Evolutionary conservation across 2,113 vertebrate genomes (phyloP), one percentile per base, ranked within the genome.

Genomic region (Pterocles orientalis): DNA sequence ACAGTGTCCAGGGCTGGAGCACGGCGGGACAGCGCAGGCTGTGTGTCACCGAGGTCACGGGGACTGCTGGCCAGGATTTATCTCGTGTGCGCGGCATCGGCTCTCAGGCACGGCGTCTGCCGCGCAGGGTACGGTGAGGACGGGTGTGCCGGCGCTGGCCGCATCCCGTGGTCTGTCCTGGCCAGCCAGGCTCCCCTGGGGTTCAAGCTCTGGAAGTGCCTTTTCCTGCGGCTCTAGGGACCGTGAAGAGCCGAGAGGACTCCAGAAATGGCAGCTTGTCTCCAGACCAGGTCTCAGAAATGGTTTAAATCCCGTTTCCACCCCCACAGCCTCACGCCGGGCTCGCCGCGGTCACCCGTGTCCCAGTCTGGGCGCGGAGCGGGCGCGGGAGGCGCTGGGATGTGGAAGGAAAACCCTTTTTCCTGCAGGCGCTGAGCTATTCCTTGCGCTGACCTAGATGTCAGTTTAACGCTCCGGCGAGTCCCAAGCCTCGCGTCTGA

Each of bases 361-460:
- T 58, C 48, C 93, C 50, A 26, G 84, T 13, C 81, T 85, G 84
- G 58, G 68, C 12, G 6, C 31, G 0, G 25, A 36, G 94, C 92
- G 57, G 61, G 47, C 51, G 65, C 83, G 60, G 90, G 53, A 85
- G 79, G 85, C 34, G 3, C 76, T 29, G 69, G 88, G 84, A 82
- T 78, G 69, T 24, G 79, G 57, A 82, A 90, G 94, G 95, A 96
- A 95, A 96, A 54, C 96, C 94, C 95, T 93, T 95, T 95, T 90
- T 96, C 94, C 95, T 96, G 96, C 85, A 96, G 94, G 96, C 85
- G 1, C 13, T 29, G 95, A 86, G 87, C 95, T 88, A 68, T 94
- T 96, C 93, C 95, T 90, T 65, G 3, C 87, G 8, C n/a, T 96
- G 94, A 96, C 95, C 95, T 94, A 96, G 85, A 95, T 97, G 94